Percentiles rank a stretch among this genome's conserved stretches.
Conservation (phyloP, 2,888 invertebrate species). For the Parnassius orleans region DNA sequence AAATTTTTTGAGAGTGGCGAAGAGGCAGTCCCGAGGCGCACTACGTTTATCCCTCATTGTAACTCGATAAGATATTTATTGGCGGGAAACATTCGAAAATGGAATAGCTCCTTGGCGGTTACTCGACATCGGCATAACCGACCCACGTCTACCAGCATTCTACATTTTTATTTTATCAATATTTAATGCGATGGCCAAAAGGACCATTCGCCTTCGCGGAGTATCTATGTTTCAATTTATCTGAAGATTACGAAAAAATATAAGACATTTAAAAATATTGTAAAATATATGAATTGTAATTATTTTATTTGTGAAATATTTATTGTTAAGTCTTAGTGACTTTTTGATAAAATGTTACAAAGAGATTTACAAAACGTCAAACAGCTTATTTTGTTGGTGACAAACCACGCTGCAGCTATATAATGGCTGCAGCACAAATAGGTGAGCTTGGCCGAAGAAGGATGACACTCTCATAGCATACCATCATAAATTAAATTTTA, state of each 20-base stretch:
- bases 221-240: slow-evolving; percentile 34
- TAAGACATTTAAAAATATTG: no score
- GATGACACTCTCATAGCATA: no score
- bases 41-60: slow-evolving; percentile 67
- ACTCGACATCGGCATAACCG: slow-evolving; percentile 60
- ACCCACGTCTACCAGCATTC: slow-evolving; percentile 66
- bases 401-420: no score
- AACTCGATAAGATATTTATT: slow-evolving; percentile 80
- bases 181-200: slow-evolving; percentile 72
- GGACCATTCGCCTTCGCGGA: slow-evolving; percentile 33
- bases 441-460: no score
- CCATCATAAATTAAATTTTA: no score
- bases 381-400: no score
- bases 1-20: slow-evolving; percentile 49
- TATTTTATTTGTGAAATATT: no score
- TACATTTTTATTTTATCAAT: slow-evolving; percentile 80
- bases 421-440: no score
- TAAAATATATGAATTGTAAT: no score
- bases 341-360: no score
- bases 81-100: slow-evolving; percentile 71
- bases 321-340: no score
- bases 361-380: no score
- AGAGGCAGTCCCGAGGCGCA: slow-evolving; percentile 49
- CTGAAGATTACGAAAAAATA: slow-evolving; percentile 15
- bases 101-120: slow-evolving; percentile 70